Base-by-base conservation (phyloP, 2,888 invertebrate genomes). In the Spodoptera picta region DNA sequence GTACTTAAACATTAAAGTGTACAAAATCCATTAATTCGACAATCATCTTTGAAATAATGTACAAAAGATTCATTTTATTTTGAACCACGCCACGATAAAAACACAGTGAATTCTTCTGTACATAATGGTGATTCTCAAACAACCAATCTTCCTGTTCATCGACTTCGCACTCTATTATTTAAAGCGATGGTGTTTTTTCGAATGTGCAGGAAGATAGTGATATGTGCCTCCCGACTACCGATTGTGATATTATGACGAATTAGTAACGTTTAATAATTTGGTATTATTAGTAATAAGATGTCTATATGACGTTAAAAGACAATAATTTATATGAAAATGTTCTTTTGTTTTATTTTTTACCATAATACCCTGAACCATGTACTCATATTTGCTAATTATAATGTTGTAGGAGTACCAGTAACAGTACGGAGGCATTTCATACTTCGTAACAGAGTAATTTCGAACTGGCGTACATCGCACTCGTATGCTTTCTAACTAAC, bases 281-380 rank as follows among this genome's bases (percentile, higher is more conserved):
- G 88, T 86, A 88, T 88, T 88, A 86, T 80, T 87, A 87, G 79
- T 7, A 71, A 55, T 75, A 85, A 87, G 77, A 82, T 79, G 73
- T 76, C 79, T 66, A 41, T 43, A 72, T 60, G 79, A 79, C 75
- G 60, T 61, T 79, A 79, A 69, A 80, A 76, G 70, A 36, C 36
- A 68, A 75, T 75, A 77, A 70, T 65, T 77, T 67, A 77, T 69
- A 76, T 58, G 55, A 64, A 55, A 56, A 27, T 12, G 6, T 36
- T 0, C 1, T 42, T 24, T 45, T 48, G 54, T 73, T 74, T 78
- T 59, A 51, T 67, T 62, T 62, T 19, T 19, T 19, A 19, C 19
- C 19, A 19, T 19, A 19, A 1, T 19, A 19, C 19, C 2, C 19
- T 19, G 19, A 19, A 19, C 19, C 19, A 19, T 19, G 19, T 19